Evolutionary conservation across 2,797 vertebrate genomes (phyloP).

Genomic region (Sebastes glaucus): DNA sequence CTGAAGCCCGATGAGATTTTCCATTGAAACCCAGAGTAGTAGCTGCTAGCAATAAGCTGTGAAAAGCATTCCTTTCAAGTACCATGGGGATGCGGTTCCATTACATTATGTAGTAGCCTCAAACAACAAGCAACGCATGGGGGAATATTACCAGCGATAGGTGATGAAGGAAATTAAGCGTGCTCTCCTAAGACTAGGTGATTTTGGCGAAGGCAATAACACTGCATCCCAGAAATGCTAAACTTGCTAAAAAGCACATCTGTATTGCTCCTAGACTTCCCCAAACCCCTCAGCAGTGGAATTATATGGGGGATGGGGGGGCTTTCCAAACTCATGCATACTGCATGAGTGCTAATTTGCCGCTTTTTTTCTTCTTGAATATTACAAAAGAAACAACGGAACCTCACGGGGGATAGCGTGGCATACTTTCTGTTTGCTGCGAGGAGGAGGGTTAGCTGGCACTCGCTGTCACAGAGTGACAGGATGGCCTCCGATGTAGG

Average conservation of each 20-base stretch:
- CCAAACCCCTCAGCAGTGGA: slow-evolving; percentile 43
- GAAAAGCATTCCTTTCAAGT: slow-evolving; percentile 46
- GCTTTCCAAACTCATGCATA: slow-evolving; percentile 67
- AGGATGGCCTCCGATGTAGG: slow-evolving; percentile 43
- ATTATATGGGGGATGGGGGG: slow-evolving; percentile 13
- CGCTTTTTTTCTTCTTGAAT: slow-evolving; percentile 53
- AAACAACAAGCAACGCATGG: slow-evolving; percentile 23
- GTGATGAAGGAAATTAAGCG: slow-evolving; percentile 38
- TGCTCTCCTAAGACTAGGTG: slow-evolving; percentile 19
- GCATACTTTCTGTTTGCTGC: slow-evolving; percentile 48
- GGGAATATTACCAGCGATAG: slow-evolving; percentile 31
- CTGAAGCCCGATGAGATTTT: slow-evolving; percentile 23
- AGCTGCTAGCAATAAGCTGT: slow-evolving; percentile 33
- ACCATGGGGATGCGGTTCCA: slow-evolving; percentile 31
- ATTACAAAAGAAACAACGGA: slow-evolving; percentile 61
- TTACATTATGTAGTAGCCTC: slow-evolving; percentile 31
- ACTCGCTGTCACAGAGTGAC: slow-evolving; percentile 18
- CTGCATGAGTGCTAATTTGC: slow-evolving; percentile 75
- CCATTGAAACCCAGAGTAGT: slow-evolving; percentile 11
- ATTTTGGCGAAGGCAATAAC: slow-evolving; percentile 21
- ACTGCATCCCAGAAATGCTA: slow-evolving; percentile 42
- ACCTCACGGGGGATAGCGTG: slow-evolving; percentile 22
- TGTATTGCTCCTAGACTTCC: slow-evolving; percentile 52
- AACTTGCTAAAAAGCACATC: slow-evolving; percentile 59
- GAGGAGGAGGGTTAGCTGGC: neutral